These are phyloP conservation scores for Taxidea taxus DNA, from an alignment of 2,113 vertebrate genomes.

Conservation along the genomic window DNA sequence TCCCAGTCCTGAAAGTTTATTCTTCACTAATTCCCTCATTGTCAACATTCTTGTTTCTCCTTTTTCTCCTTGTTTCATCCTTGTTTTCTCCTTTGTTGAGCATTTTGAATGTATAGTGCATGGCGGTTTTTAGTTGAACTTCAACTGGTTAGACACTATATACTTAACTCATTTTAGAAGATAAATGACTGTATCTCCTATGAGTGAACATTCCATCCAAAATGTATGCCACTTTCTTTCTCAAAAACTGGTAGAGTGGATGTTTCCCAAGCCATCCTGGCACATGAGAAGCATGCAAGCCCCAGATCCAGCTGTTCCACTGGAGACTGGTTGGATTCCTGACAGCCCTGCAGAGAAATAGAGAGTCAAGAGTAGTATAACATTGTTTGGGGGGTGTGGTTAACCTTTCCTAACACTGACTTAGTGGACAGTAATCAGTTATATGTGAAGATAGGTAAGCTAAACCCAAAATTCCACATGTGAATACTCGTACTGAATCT, in stretches of 20 bases:
- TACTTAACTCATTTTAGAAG: not conserved
- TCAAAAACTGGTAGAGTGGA: not conserved
- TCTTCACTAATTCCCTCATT: not conserved
- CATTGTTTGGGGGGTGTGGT: not conserved
- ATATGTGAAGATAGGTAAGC: accelerated
- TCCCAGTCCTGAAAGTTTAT: not conserved
- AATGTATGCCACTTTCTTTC: not conserved
- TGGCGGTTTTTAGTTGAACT: not conserved
- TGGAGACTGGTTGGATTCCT: not conserved
- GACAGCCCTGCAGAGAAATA: not conserved
- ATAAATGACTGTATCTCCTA: not conserved
- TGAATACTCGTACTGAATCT: not conserved
- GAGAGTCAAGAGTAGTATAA: not conserved
- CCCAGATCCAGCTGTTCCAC: not conserved
- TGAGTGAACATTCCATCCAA: not conserved
- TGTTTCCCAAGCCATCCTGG: not conserved
- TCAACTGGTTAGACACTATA: not conserved
- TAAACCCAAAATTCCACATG: not conserved
- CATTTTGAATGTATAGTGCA: not conserved
- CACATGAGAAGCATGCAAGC: too few relatives aligned
- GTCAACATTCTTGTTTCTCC: not conserved
- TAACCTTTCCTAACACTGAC: not conserved
- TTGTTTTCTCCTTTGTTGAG: not conserved
- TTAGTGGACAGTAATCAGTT: not conserved
- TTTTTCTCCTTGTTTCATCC: not conserved